Conservation (phyloP, 2,113 vertebrate species). For the Eurystomus gularis region DNA sequence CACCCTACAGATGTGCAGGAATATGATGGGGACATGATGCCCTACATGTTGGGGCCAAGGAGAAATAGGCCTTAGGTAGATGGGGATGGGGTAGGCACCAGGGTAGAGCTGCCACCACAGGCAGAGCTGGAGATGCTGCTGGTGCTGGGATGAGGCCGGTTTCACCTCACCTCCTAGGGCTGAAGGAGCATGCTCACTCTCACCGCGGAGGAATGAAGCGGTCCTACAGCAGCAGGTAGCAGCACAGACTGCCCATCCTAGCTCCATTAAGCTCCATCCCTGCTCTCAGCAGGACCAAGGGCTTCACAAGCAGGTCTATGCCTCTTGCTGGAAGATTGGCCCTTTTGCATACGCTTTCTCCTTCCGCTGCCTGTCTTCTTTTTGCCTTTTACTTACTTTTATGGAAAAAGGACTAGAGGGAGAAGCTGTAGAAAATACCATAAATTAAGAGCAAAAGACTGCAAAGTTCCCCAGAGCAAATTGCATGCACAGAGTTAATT, state of each 20-base stretch:
- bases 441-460: constrained; percentile 54
- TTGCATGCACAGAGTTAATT: constrained; percentile 21
- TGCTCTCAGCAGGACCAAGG: accelerated
- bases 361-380: background rate
- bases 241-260: background rate
- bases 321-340: background rate
- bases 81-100: background rate
- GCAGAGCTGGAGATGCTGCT: background rate
- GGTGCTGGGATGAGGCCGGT: accelerated
- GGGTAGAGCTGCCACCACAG: no score
- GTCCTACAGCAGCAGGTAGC: background rate
- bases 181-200: accelerated
- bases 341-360: background rate
- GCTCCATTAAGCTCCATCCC: accelerated
- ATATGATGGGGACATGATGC: accelerated
- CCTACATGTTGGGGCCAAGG: accelerated
- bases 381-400: background rate
- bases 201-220: background rate
- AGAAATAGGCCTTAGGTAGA: accelerated
- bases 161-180: background rate
- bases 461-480: constrained; percentile 27
- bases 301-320: background rate
- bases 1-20: background rate
- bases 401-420: background rate
- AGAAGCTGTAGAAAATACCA: background rate